Evolutionary conservation across 2,797 vertebrate genomes (phyloP).

Genomic region (Malacoctenus gilli): DNA sequence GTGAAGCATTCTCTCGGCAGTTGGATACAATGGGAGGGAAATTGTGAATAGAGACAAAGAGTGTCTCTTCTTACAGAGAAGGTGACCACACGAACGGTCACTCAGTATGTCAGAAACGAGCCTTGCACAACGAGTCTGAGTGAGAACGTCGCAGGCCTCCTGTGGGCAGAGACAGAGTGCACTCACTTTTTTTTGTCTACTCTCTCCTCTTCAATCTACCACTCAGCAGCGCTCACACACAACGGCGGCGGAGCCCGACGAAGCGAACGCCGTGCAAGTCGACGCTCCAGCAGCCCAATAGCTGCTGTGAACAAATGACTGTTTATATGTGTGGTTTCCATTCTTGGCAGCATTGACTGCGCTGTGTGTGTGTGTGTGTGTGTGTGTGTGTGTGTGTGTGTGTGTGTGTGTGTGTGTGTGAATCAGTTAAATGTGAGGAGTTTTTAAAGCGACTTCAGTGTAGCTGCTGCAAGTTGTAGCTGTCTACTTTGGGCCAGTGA

Average conservation of each 20-base stretch:
- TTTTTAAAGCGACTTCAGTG: no score
- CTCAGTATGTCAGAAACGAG: no score
- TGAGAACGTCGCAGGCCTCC: no score
- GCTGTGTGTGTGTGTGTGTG: slow-evolving; percentile 15
- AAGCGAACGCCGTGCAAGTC: slow-evolving; percentile 21
- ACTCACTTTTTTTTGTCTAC: no score
- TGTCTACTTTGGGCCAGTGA: slow-evolving; percentile 40
- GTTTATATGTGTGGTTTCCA: slow-evolving; percentile 59
- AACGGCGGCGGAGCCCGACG: neutral
- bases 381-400: neutral
- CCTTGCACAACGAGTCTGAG: no score
- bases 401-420: neutral
- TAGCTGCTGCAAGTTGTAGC: slow-evolving; percentile 24
- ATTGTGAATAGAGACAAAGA: no score
- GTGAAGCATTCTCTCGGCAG: no score
- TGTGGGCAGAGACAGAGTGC: no score
- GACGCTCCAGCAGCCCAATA: slow-evolving; percentile 29
- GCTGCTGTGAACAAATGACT: slow-evolving; percentile 42
- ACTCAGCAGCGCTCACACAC: slow-evolving; percentile 12
- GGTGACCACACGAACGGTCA: no score
- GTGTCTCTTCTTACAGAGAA: no score
- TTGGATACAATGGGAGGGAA: no score
- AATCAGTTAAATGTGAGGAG: neutral
- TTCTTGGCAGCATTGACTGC: slow-evolving; percentile 35
- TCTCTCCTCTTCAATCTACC: no score